Evolutionary conservation across 2,888 invertebrate genomes (phyloP), one percentile per base, ranked within the genome.

Genomic region (Malthinus seriepunctatus): DNA sequence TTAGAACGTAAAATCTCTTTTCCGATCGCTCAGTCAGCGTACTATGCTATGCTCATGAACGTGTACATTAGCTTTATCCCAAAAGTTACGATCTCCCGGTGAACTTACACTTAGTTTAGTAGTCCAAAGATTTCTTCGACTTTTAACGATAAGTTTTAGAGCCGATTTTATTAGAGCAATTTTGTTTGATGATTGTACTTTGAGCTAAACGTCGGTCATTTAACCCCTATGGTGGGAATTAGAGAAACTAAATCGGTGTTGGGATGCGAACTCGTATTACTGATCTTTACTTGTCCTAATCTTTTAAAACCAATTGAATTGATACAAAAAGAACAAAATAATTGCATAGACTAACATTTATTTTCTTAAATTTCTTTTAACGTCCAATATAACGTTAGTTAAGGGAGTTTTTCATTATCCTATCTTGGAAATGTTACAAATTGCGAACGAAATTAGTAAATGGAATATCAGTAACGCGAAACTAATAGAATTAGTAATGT

Each of bases 401-500:
- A 3, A 23, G 23, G 23, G 23, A 23, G 23, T 23, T 23, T 23
- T 23, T 23, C 23, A 23, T 23, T 23, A 23, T 23, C 23, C 23
- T 23, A 5, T 23, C 23, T 23, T 5, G 23, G 23, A 23, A 23
- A 23, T 23, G 23, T 23, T 23, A 23, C 23, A 23, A 23, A 23
- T 23, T 23, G 23, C 23, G 5, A 23, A 23, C 23, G 23, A 23
- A 23, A 23, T 23, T 23, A 23, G 3, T 23, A 23, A 63, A 65
- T 63, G 64, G 65, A 70, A 69, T 65, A 69, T 67, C 67, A 67
- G 72, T 73, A 67, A 68, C 67, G 69, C 69, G 63, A 60, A 67
- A 69, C 65, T 72, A 73, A 74, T 70, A 73, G 69, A 74, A 74
- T 75, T 74, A 74, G 69, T 65, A 66, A 67, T 70, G 73, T 71